Percentiles rank a stretch among this genome's conserved stretches.
Conservation (phyloP, 92 coral and sea anemone species). For the Meandrina meandrites region DNA sequence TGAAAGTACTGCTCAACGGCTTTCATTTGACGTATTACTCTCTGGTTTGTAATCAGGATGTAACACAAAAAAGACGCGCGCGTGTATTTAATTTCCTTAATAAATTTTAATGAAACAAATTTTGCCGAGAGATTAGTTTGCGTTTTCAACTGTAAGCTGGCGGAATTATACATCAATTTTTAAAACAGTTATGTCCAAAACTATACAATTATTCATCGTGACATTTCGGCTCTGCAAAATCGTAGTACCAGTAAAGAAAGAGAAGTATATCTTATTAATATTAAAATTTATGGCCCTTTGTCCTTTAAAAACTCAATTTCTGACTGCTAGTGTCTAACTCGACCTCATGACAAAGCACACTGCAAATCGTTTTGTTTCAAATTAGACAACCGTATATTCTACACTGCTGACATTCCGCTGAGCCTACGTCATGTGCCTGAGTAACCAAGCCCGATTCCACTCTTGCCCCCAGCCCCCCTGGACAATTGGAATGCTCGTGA, state of each 20-base stretch:
- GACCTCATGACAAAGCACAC: background rate
- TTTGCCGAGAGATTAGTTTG: background rate
- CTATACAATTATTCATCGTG: background rate
- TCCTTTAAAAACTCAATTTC: background rate
- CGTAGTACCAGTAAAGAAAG: background rate
- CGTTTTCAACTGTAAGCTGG: background rate
- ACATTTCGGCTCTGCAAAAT: background rate
- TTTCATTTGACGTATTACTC: background rate
- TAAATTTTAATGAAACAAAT: background rate
- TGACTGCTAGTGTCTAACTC: background rate
- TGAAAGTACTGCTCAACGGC: background rate
- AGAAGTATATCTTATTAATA: background rate
- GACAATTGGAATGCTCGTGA: constrained; percentile 97
- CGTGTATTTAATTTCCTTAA: background rate
- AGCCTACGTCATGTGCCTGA: constrained; percentile 59
- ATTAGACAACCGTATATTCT: background rate
- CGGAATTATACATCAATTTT: background rate
- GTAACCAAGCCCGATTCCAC: constrained; percentile 98
- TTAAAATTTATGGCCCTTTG: background rate
- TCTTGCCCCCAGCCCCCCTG: constrained; percentile 99
- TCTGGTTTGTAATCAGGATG: background rate
- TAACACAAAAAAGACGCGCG: background rate
- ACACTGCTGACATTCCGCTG: background rate
- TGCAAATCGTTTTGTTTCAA: background rate
- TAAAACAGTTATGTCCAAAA: background rate